Evolutionary conservation across 2,113 vertebrate species (phyloP).

Genomic region (Synchiropus splendidus): DNA sequence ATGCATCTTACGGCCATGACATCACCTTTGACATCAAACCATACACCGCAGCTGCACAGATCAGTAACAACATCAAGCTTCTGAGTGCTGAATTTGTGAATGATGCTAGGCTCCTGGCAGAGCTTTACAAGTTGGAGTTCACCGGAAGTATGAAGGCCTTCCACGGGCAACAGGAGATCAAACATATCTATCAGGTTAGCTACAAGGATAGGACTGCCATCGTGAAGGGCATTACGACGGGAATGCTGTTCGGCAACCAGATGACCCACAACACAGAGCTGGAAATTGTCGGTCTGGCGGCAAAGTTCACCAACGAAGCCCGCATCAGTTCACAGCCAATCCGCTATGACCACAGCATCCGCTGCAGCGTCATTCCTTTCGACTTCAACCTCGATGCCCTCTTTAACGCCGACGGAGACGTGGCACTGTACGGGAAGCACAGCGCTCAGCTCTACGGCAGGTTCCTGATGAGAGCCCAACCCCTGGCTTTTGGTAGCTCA

Average conservation of each 20-base stretch:
- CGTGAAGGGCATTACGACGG: slow-evolving; percentile 75
- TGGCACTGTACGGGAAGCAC: slow-evolving; percentile 74
- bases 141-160: slow-evolving; percentile 72
- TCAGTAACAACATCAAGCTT: slow-evolving; percentile 74
- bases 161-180: slow-evolving; percentile 71
- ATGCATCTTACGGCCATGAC: slow-evolving; percentile 74
- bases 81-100: slow-evolving; percentile 60
- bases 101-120: slow-evolving; percentile 68
- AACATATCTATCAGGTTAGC: slow-evolving; percentile 71
- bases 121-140: slow-evolving; percentile 71
- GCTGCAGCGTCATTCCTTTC: slow-evolving; percentile 73
- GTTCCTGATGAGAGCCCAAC: slow-evolving; percentile 77
- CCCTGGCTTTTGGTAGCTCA: slow-evolving; percentile 75
- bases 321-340: slow-evolving; percentile 73
- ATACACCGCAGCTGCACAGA: slow-evolving; percentile 59
- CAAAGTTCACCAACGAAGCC: slow-evolving; percentile 65
- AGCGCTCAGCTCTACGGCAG: slow-evolving; percentile 80
- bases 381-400: slow-evolving; percentile 71
- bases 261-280: slow-evolving; percentile 74
- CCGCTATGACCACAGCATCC: slow-evolving; percentile 71
- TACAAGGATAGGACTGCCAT: slow-evolving; percentile 68
- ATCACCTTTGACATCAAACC: slow-evolving; percentile 71
- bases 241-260: slow-evolving; percentile 68
- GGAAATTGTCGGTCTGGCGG: slow-evolving; percentile 73
- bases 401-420: slow-evolving; percentile 75